These are phyloP conservation scores for Dastarcus helophoroides DNA, from an alignment of 2,888 invertebrate genomes.

Conservation along the genomic window DNA sequence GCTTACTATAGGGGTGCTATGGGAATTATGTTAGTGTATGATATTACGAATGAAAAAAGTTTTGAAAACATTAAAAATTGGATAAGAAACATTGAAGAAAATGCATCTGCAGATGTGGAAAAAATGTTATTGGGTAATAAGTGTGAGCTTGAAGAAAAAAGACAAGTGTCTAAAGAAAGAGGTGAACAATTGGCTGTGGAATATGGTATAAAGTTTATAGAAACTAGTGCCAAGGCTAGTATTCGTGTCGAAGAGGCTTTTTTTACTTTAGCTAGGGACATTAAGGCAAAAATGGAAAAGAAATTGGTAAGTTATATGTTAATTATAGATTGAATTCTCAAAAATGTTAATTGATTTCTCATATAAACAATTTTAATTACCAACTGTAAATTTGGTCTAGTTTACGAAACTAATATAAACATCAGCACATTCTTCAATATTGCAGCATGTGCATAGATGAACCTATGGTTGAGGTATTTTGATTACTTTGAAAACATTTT, in stretches of 20 bases:
- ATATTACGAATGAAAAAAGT: constrained; percentile 97
- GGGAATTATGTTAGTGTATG: constrained; percentile 99
- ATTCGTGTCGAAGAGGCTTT: constrained; percentile 97
- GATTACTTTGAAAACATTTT: too few relatives aligned
- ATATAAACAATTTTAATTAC: too few relatives aligned
- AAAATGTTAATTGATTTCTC: too few relatives aligned
- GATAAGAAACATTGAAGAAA: constrained; percentile 98
- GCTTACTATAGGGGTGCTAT: constrained; percentile 99
- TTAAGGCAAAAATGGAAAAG: constrained; percentile 96
- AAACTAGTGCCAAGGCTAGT: constrained; percentile 97
- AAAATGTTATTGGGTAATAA: constrained; percentile 99
- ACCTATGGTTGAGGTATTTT: too few relatives aligned
- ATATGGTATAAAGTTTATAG: constrained; percentile 98
- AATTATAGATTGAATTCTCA: background rate
- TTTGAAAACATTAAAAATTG: constrained; percentile 99
- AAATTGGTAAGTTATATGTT: constrained; percentile 67
- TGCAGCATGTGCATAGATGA: too few relatives aligned
- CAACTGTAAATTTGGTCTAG: too few relatives aligned
- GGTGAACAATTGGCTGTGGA: constrained; percentile 96
- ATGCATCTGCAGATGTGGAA: constrained; percentile 97
- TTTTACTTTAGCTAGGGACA: constrained; percentile 92
- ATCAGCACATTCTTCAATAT: too few relatives aligned
- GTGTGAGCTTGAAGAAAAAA: constrained; percentile 92
- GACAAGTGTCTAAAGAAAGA: constrained; percentile 91
- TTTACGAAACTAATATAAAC: too few relatives aligned